A percentile compares a stretch with the other conserved stretches of the same genome.
These are phyloP conservation scores for Clostera curtula DNA, from an alignment of 2,888 invertebrate species.

Conservation along the genomic window DNA sequence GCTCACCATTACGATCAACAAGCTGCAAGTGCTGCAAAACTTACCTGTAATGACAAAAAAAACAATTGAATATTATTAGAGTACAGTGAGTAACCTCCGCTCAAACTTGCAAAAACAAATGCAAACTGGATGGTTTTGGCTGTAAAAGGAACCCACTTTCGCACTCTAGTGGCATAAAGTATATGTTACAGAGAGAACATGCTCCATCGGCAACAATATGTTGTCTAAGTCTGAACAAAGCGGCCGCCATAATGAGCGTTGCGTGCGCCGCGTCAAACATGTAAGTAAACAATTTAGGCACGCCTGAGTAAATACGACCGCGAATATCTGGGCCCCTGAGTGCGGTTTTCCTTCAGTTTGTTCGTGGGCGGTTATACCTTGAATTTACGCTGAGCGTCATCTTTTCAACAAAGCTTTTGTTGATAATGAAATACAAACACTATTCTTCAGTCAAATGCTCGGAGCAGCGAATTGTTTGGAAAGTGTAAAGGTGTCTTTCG, in stretches of 20 bases:
- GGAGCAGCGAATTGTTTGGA: conserved; percentile 48
- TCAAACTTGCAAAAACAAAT: too few relatives aligned
- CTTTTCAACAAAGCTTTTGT: conserved; percentile 67
- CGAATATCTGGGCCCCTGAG: conserved; percentile 65
- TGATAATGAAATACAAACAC: conserved; percentile 72
- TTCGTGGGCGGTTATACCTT: conserved; percentile 54
- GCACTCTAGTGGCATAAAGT: too few relatives aligned
- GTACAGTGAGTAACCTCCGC: too few relatives aligned
- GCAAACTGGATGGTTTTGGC: too few relatives aligned
- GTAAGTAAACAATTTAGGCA: conserved; percentile 73
- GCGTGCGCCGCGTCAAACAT: conserved; percentile 73
- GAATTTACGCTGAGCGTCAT: conserved; percentile 63
- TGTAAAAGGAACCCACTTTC: too few relatives aligned
- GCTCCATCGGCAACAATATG: conserved; percentile 65
- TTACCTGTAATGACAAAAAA: conserved; percentile 69
- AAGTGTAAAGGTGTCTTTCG: conserved; percentile 39
- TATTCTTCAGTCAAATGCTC: conserved; percentile 53
- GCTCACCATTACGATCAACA: conserved; percentile 57
- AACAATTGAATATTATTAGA: too few relatives aligned
- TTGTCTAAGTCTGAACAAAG: conserved; percentile 70
- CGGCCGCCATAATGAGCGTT: conserved; percentile 69
- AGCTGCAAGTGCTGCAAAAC: conserved; percentile 48
- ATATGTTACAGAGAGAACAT: conserved; percentile 59
- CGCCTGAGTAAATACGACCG: conserved; percentile 73
- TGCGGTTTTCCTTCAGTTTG: conserved; percentile 53